Evolutionary conservation across 92 coral and sea anemone genomes (phyloP), one percentile per base, ranked within the genome.

Genomic region (Umimayanthus chanpuru): DNA sequence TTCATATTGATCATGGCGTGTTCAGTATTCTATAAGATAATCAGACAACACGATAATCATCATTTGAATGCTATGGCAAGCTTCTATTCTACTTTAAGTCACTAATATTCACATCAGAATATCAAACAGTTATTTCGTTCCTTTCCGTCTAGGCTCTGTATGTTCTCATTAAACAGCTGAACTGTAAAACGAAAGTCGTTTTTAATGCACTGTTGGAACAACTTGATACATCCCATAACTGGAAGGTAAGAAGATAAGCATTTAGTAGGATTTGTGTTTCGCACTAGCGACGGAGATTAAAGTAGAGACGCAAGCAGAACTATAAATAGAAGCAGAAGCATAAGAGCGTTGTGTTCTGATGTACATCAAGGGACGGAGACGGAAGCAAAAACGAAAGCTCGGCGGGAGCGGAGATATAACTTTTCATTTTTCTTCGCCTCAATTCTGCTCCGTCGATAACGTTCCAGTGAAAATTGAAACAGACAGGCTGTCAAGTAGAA

Each of bases 101-200:
- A 53, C 20, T 11, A 53, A 0, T 47, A 47, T 5, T 47, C 50
- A 47, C 58, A 53, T 53, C 11, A 1, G 58, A 53, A 15, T 53
- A 53, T 53, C 58, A 53, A 53, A 53, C 58, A 40, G 5, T 8
- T n/a, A 11, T 8, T 11, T 82, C 61, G 3, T 80, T 38, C 65
- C 5, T 10, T 86, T n/a, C 16, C 41, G 71, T 53, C 38, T 61
- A 97, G 99, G 99, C 99, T 56, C 84, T 97, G 15, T 89, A 94
- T 47, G 97, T 97, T 43, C 89, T 97, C 36, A 96, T 97, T 25
- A 93, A 94, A 68, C 98, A 97, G 91, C 86, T 97, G 94, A 95
- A 97, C 86, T 94, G 98, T 85, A 97, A 95, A 90, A 96, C 94
- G 61, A 87, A 88, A 58, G 67, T 88, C 73, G 94, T 94, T 12